Percentiles rank a stretch among this genome's conserved stretches.
These are phyloP conservation scores for Philantomba maxwellii DNA, from an alignment of 2,113 vertebrate species.

Conservation along the genomic window DNA sequence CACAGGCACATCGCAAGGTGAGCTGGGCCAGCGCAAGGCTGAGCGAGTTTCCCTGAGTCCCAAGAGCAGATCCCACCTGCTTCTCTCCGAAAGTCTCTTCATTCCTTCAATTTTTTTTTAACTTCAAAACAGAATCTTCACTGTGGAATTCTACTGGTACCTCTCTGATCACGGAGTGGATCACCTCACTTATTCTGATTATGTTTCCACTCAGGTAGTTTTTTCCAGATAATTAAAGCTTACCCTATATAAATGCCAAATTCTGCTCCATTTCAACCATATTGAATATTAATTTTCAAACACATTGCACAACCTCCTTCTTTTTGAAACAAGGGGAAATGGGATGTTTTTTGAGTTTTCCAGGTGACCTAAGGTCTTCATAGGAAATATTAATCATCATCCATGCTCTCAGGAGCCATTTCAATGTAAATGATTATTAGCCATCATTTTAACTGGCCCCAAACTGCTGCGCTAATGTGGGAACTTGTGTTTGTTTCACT, in stretches of 20 bases:
- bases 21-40: rapidly evolving
- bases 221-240: neutral
- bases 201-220: neutral
- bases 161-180: neutral
- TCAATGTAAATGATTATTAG: neutral
- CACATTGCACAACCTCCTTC: neutral
- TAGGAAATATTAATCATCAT: neutral
- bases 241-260: neutral
- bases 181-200: neutral
- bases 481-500: neutral
- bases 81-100: neutral
- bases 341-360: neutral
- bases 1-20: neutral
- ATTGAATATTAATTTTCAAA: neutral
- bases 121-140: neutral
- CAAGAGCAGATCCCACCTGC: neutral
- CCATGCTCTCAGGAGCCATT: neutral
- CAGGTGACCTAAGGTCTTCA: neutral
- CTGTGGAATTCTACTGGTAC: neutral
- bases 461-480: neutral
- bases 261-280: neutral
- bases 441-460: neutral
- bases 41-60: neutral
- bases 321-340: neutral
- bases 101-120: neutral